phyloP scores from a whole-genome alignment of 2,113 vertebrate species.

The Tachycineta bicolor region DNA sequence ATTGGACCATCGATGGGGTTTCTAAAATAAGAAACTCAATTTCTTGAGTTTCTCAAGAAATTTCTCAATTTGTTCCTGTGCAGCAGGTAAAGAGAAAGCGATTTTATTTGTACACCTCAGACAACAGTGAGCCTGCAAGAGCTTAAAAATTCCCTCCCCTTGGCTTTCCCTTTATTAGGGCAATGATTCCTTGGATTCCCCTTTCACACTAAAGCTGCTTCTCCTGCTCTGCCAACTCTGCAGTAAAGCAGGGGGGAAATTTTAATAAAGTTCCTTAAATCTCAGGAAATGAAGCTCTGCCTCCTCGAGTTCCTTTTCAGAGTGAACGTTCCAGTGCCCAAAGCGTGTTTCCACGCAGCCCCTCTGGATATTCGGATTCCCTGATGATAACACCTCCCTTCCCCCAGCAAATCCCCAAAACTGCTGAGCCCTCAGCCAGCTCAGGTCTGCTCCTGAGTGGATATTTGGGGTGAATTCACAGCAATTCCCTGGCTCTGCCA shows the following conservation, averaged over 20 bases:
- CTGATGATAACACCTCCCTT: background rate
- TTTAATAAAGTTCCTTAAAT: constrained; percentile 27
- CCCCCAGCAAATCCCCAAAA: background rate
- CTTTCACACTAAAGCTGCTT: background rate
- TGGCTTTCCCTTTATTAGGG: background rate
- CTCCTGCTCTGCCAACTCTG: background rate
- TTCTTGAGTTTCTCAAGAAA: background rate
- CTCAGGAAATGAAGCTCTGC: constrained; percentile 61
- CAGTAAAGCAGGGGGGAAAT: background rate
- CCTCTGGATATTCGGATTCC: background rate
- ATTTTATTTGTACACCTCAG: background rate
- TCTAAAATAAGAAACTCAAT: background rate
- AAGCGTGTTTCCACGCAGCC: background rate
- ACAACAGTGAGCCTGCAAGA: rapidly evolving
- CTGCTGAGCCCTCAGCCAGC: background rate
- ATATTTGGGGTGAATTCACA: background rate
- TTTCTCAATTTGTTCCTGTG: background rate
- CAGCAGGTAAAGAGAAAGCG: background rate
- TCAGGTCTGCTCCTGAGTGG: background rate
- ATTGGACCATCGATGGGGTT: background rate
- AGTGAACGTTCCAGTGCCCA: background rate
- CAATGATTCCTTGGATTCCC: background rate
- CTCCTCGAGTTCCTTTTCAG: constrained; percentile 24
- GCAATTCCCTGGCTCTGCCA: background rate
- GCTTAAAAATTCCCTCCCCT: background rate